Evolutionary conservation across 2,113 vertebrate species (phyloP), one percentile per base, ranked within the genome.

Genomic region (Thalassarche chlororhynchos): DNA sequence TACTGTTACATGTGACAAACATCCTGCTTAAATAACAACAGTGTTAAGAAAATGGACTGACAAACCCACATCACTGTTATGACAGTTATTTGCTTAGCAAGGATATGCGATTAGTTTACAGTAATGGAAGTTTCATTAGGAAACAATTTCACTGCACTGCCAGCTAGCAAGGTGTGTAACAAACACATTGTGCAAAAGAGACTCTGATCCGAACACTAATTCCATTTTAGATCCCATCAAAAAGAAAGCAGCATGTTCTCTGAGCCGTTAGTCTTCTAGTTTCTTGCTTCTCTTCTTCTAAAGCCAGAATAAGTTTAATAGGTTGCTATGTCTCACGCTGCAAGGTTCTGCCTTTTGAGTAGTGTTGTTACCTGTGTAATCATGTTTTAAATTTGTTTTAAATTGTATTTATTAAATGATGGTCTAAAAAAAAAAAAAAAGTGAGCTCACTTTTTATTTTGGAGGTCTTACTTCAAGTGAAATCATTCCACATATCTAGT

Each of bases 11-110:
- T 58, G 84, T 66, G 83, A 85, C 88, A 96, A 95, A 87, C 44
- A 49, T 40, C 66, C 94, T 96, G 58, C 52, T 76, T 79, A 65
- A 86, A 44, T 61, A 94, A 90, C 64, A 92, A 61, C 38, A 58
- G n/a, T 68, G 58, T 80, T 81, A 83, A 92, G 89, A 89, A 96
- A 97, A 94, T 20, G 61, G 38, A 79, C 68, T 72, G 61, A 58
- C 64, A 92, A 85, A 68, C 44, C 52, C 70, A 79, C 42, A 32
- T 49, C 36, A 47, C 60, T 85, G 82, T 77, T 95, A 88, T 16
- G 15, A 75, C 36, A 15, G 25, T 60, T 84, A 92, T 71, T 97
- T 90, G 29, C 65, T 82, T 87, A 36, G 80, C 42, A 68, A 84
- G 51, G 57, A 49, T 61, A 31, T n/a, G 29, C 1, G 1, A 84